These are phyloP conservation scores for Brachionus koreanus DNA, from an alignment of 1,140 invertebrate species.

Conservation along the genomic window DNA sequence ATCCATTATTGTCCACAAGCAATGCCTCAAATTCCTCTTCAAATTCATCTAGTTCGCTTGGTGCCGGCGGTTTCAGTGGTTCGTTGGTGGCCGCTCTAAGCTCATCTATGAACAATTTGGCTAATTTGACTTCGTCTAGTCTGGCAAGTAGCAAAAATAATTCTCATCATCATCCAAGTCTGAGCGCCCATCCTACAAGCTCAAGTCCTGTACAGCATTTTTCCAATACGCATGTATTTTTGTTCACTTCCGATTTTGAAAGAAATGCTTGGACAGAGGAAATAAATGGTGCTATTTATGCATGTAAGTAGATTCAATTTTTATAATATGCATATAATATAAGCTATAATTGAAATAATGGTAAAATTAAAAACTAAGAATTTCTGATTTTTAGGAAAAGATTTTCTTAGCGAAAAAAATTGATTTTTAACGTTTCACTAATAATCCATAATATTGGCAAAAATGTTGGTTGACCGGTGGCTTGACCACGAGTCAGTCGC, in stretches of 20 bases:
- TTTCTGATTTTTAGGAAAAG: too few species aligned
- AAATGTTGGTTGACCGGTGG: too few species aligned
- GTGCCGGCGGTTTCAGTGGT: not conserved
- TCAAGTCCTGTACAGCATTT: not conserved
- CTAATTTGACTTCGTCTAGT: not conserved
- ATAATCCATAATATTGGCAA: too few species aligned
- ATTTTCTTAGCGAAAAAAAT: too few species aligned
- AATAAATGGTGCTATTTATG: conserved; percentile 41
- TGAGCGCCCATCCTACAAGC: not conserved
- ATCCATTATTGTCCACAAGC: not conserved
- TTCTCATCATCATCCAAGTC: not conserved
- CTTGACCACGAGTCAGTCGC: too few species aligned
- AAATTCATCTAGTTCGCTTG: conserved; percentile 8
- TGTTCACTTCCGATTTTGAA: conserved; percentile 40
- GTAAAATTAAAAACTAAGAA: too few species aligned
- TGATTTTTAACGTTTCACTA: too few species aligned
- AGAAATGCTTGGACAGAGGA: conserved; percentile 41
- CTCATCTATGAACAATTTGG: conserved; percentile 34
- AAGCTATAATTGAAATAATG: too few species aligned
- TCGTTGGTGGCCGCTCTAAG: conserved; percentile 10
- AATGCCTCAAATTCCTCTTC: not conserved
- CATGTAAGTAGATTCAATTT: conserved; percentile 10
- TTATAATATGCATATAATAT: too few species aligned
- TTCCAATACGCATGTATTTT: conserved; percentile 2
- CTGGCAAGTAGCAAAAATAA: not conserved